Conservation (phyloP, 2,113 vertebrate species). For the Crotalus horridus region DNA sequence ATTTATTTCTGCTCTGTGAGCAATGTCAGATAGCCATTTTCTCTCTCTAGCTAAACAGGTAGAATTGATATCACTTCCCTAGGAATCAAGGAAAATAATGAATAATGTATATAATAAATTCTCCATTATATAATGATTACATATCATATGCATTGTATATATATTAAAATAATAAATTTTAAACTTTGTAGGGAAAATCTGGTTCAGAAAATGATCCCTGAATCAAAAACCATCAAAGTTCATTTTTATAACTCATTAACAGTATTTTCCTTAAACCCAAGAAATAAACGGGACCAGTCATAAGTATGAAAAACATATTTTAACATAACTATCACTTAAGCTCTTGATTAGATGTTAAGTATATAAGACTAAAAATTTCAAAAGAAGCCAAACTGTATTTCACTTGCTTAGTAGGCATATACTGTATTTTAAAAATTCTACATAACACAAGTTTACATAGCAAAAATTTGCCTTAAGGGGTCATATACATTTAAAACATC, state of each 20-base stretch:
- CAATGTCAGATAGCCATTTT: neutral
- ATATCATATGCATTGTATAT: slow-evolving; percentile 7
- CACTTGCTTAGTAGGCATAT: neutral
- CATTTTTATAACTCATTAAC: slow-evolving; percentile 13
- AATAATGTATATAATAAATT: no score
- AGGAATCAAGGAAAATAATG: no score
- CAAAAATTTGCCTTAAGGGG: neutral
- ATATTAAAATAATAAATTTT: slow-evolving; percentile 24
- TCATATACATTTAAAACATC: slow-evolving; percentile 45
- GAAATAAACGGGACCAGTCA: neutral
- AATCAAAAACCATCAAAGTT: slow-evolving; percentile 2
- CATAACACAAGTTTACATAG: neutral
- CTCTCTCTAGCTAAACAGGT: neutral
- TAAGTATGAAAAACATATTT: neutral
- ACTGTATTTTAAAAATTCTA: slow-evolving; percentile 30
- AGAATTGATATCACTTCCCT: no score
- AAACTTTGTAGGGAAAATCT: neutral
- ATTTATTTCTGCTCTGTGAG: neutral
- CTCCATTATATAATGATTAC: neutral
- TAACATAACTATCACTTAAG: neutral
- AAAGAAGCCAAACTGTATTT: neutral
- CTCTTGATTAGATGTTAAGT: slow-evolving; percentile 9
- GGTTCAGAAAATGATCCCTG: neutral
- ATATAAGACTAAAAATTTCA: slow-evolving; percentile 1
- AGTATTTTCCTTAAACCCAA: neutral